These are phyloP conservation scores for Lycia hirtaria DNA, from an alignment of 2,888 invertebrate genomes.

Conservation along the genomic window DNA sequence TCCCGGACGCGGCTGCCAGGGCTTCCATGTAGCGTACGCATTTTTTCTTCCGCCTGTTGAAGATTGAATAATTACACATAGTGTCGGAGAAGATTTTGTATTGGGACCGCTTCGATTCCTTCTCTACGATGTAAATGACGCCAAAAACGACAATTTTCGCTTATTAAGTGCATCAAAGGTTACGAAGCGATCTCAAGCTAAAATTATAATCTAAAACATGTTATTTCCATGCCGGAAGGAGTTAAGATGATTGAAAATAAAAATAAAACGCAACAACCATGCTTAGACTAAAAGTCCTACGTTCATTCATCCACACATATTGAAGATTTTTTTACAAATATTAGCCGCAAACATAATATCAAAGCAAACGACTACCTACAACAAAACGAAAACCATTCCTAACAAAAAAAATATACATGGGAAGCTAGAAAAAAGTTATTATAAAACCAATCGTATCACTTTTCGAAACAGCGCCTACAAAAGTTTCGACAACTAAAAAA, in stretches of 20 bases:
- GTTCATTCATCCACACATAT: constrained; percentile 41
- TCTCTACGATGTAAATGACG: constrained; percentile 10
- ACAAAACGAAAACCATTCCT: constrained; percentile 34
- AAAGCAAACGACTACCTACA: constrained; percentile 52
- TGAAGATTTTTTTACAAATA: constrained; percentile 38
- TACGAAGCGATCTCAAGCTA: constrained; percentile 30
- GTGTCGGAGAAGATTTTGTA: constrained; percentile 26
- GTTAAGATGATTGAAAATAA: constrained; percentile 29
- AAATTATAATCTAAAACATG: constrained; percentile 46
- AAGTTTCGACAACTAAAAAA: constrained; percentile 2
- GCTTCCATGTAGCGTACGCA: constrained; percentile 98
- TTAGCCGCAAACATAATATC: constrained; percentile 28
- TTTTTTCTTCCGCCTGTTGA: constrained; percentile 97
- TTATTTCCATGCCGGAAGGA: constrained; percentile 42
- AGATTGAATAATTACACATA: constrained; percentile 13
- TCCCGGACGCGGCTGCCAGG: constrained; percentile 88
- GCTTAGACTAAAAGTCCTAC: constrained; percentile 40
- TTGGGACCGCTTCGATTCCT: constrained; percentile 43
- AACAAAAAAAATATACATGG: constrained; percentile 22
- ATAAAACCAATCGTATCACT: neutral
- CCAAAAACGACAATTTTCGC: neutral
- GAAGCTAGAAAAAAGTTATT: neutral
- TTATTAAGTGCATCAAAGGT: neutral
- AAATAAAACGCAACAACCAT: constrained; percentile 35
- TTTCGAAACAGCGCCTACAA: constrained; percentile 1